These are phyloP conservation scores for Tenrec ecaudatus DNA, from an alignment of 2,113 vertebrate species.

Conservation along the genomic window DNA sequence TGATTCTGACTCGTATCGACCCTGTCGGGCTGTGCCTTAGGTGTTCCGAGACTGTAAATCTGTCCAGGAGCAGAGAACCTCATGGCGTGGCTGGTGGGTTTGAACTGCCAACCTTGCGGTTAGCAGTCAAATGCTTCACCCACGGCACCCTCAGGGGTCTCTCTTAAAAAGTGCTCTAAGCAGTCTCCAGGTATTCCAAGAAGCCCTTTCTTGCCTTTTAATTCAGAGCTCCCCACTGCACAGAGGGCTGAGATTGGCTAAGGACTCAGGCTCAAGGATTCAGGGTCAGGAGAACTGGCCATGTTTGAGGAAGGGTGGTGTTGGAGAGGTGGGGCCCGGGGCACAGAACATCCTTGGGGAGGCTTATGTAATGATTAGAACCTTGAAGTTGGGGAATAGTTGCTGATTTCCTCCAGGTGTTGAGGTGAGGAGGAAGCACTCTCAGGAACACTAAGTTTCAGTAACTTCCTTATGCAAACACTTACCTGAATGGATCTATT, in stretches of 20 bases:
- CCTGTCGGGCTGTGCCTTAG: no score
- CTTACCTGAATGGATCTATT: conserved; percentile 47
- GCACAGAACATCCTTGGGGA: background rate
- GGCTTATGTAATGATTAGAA: background rate
- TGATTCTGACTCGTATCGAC: no score
- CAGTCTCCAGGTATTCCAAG: background rate
- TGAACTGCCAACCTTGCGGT: no score
- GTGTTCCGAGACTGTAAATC: no score
- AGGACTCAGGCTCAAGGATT: background rate
- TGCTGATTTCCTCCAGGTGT: background rate
- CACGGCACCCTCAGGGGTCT: background rate
- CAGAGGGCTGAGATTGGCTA: background rate
- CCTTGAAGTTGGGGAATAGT: background rate
- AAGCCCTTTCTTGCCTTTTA: background rate
- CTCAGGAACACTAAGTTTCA: conserved; percentile 44
- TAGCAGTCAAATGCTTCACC: no score
- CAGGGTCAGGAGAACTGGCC: background rate
- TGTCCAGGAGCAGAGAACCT: no score
- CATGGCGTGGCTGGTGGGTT: no score
- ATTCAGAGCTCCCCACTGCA: background rate
- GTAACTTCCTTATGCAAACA: conserved; percentile 70
- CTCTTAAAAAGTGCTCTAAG: background rate
- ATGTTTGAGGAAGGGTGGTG: background rate
- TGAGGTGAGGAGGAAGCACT: conserved; percentile 40
- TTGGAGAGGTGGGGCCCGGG: background rate